These are phyloP conservation scores for Plotosus lineatus DNA, from an alignment of 2,113 vertebrate genomes.

Conservation along the genomic window DNA sequence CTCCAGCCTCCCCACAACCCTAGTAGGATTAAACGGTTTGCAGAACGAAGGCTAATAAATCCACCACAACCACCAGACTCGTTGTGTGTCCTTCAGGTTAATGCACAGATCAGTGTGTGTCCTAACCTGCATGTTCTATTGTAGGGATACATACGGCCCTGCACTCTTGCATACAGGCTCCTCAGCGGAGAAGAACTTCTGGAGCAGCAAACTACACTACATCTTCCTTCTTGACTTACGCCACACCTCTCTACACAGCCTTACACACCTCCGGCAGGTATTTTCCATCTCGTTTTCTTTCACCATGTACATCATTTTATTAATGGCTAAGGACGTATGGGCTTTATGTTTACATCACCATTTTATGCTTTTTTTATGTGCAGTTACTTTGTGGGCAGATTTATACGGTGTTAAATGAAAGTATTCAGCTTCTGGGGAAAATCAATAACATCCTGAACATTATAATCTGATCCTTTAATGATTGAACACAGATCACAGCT, in stretches of 20 bases:
- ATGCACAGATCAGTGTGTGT: slow-evolving; percentile 20
- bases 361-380: background rate
- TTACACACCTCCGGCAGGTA: slow-evolving; percentile 57
- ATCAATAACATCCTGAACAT: slow-evolving; percentile 17
- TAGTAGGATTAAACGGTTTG: no score
- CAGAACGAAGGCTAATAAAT: background rate
- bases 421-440: background rate
- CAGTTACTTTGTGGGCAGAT: background rate
- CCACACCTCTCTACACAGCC: slow-evolving; percentile 50
- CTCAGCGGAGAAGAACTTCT: slow-evolving; percentile 54
- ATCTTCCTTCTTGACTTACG: slow-evolving; percentile 53
- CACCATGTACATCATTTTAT: background rate
- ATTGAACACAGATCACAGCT: slow-evolving; percentile 1
- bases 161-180: slow-evolving; percentile 57
- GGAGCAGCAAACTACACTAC: slow-evolving; percentile 57
- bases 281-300: slow-evolving; percentile 43
- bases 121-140: slow-evolving; percentile 64
- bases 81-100: slow-evolving; percentile 25
- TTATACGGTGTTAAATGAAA: slow-evolving; percentile 25
- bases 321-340: background rate
- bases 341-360: background rate
- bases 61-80: background rate
- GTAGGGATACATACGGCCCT: slow-evolving; percentile 64
- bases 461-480: background rate
- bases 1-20: no score